Conservation (phyloP, 2,888 invertebrate genomes). For the Tortrix viridana region DNA sequence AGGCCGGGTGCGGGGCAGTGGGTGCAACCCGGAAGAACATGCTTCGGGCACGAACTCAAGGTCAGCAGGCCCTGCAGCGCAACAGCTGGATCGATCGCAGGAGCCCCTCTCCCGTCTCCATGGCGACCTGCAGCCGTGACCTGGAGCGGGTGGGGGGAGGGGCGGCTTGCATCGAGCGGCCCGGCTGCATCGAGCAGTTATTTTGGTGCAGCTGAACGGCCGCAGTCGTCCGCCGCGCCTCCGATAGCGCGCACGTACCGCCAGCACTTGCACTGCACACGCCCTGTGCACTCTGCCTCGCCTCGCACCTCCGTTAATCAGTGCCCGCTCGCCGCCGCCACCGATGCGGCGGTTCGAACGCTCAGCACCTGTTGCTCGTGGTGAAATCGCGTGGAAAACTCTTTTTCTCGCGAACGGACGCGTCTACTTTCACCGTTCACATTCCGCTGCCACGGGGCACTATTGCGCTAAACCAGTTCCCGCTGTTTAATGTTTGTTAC, state of each 20-base stretch:
- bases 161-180: conserved; percentile 75
- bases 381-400: conserved; percentile 81
- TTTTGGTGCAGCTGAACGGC: conserved; percentile 77
- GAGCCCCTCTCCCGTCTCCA: conserved; percentile 57
- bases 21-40: neutral
- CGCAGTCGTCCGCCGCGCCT: conserved; percentile 76
- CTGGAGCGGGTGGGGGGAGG: conserved; percentile 60
- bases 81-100: conserved; percentile 78
- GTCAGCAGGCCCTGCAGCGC: conserved; percentile 57
- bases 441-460: conserved; percentile 63
- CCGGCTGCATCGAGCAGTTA: conserved; percentile 81
- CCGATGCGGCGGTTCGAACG: conserved; percentile 29
- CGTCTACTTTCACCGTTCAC: conserved; percentile 79
- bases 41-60: conserved; percentile 50
- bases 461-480: conserved; percentile 64
- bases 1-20: too few relatives aligned
- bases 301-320: conserved; percentile 1
- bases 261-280: conserved; percentile 50
- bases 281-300: conserved; percentile 23
- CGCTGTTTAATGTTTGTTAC: conserved; percentile 57
- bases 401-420: conserved; percentile 78
- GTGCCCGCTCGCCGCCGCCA: conserved; percentile 30
- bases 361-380: conserved; percentile 70
- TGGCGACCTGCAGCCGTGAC: conserved; percentile 76
- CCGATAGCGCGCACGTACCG: conserved; percentile 68